A percentile compares a stretch with the other conserved stretches of the same genome.
Conservation (phyloP, 2,113 vertebrate genomes). For the Salvelinus sp. region DNA sequence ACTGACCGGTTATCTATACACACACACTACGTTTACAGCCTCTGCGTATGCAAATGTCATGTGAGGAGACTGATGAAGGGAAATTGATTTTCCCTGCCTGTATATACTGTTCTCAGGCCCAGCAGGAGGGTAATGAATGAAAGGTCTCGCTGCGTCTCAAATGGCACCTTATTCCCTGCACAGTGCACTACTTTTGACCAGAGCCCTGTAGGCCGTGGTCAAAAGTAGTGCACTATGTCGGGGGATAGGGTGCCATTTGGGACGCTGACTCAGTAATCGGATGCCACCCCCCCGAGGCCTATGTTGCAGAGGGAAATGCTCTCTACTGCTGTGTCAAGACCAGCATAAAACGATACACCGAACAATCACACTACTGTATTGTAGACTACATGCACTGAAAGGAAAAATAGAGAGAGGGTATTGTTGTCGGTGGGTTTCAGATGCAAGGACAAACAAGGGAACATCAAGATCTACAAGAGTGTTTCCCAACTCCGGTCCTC, state of each 20-base stretch:
- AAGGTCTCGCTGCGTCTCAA: background rate
- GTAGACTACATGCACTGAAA: background rate
- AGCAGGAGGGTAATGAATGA: conserved; percentile 25
- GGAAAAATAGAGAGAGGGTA: background rate
- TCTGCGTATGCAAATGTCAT: conserved; percentile 49
- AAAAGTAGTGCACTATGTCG: no score
- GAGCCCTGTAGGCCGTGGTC: no score
- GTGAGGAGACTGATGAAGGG: conserved; percentile 53
- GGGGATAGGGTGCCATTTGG: no score
- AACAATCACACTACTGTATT: background rate
- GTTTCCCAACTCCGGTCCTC: no score
- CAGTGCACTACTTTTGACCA: no score
- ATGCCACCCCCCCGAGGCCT: conserved; percentile 19
- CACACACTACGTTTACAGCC: background rate
- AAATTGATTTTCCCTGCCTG: conserved; percentile 37
- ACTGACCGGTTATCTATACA: no score
- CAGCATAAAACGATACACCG: background rate
- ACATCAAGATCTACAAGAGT: background rate
- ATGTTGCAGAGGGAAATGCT: conserved; percentile 2
- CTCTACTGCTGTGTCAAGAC: background rate
- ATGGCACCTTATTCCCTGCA: background rate
- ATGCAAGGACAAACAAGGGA: background rate
- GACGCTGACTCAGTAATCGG: conserved; percentile 23
- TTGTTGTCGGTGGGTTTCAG: background rate
- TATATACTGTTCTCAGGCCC: conserved; percentile 8